phyloP scores from a whole-genome alignment of 2,888 invertebrate genomes.

The Acanthacorydalis orientalis region DNA sequence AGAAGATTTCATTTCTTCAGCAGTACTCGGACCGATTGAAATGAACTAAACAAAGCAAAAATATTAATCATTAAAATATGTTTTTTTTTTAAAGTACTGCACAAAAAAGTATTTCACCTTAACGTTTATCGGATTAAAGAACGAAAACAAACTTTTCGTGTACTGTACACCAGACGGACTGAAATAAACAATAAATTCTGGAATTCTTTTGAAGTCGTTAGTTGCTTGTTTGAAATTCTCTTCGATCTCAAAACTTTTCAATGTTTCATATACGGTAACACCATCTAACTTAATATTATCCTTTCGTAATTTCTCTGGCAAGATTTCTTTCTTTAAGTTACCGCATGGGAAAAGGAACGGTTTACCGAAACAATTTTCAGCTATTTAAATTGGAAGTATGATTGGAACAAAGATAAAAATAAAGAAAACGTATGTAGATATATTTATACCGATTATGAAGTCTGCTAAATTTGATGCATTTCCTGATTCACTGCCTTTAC shows the following conservation, averaged over 20 bases:
- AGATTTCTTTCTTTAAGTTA: slow-evolving; percentile 33
- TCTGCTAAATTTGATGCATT: slow-evolving; percentile 34
- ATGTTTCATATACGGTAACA: slow-evolving; percentile 35
- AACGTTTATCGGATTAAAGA: background rate
- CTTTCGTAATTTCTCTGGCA: slow-evolving; percentile 26
- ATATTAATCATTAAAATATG: slow-evolving; percentile 14
- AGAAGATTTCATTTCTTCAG: slow-evolving; percentile 28
- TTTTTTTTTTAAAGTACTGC: slow-evolving; percentile 13
- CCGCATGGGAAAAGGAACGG: slow-evolving; percentile 38
- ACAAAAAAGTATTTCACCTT: background rate
- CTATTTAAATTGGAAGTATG: slow-evolving; percentile 14
- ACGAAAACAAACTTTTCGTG: slow-evolving; percentile 23
- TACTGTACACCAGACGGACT: slow-evolving; percentile 39
- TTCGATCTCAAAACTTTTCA: slow-evolving; percentile 27
- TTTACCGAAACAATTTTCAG: slow-evolving; percentile 19
- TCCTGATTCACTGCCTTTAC: slow-evolving; percentile 33
- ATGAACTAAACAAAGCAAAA: slow-evolving; percentile 23
- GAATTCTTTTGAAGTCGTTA: slow-evolving; percentile 20
- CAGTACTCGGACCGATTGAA: slow-evolving; percentile 39
- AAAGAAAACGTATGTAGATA: background rate
- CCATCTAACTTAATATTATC: slow-evolving; percentile 27
- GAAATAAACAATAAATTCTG: slow-evolving; percentile 37
- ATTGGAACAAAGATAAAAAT: background rate
- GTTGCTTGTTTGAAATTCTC: slow-evolving; percentile 24
- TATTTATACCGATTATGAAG: slow-evolving; percentile 27